Conservation (phyloP, 2,888 invertebrate species). For the Cryptocheilus praepositus region DNA sequence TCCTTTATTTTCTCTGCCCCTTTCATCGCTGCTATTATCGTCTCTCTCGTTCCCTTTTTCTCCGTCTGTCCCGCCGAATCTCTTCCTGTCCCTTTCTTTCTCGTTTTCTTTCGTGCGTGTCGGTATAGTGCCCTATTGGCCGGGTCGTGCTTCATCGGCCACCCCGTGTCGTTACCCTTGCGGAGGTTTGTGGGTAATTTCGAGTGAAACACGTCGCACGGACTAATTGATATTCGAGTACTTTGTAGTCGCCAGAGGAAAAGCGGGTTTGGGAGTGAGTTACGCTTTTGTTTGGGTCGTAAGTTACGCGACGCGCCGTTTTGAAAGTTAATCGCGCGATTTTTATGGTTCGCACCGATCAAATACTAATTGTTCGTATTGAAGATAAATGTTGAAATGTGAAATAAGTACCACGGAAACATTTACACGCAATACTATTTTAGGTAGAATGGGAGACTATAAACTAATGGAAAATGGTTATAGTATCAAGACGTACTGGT, state of each 20-base stretch:
- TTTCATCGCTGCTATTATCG: conserved; percentile 38
- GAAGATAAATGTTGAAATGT: no score
- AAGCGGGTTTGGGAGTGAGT: neutral
- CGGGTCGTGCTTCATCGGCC: neutral
- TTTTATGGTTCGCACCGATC: no score
- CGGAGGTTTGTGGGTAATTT: neutral
- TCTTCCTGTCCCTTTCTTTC: neutral
- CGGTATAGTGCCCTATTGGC: neutral
- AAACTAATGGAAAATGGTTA: conserved; percentile 37
- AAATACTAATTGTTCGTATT: no score
- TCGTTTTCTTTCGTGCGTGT: neutral
- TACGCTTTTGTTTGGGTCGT: no score
- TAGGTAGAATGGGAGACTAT: no score
- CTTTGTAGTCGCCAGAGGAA: neutral
- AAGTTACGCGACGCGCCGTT: no score
- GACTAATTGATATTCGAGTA: neutral
- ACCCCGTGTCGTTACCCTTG: no score
- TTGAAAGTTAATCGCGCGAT: no score
- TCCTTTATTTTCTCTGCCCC: conserved; percentile 18
- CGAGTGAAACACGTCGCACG: neutral
- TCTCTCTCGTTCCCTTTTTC: conserved; percentile 10
- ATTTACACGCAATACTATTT: no score
- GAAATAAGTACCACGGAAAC: no score
- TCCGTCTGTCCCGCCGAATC: neutral
- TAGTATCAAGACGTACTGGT: conserved; percentile 37